A percentile compares a stretch with the other conserved stretches of the same genome.
Conservation (phyloP, 2,888 invertebrate genomes). For the Thysanoteuthis rhombus region DNA sequence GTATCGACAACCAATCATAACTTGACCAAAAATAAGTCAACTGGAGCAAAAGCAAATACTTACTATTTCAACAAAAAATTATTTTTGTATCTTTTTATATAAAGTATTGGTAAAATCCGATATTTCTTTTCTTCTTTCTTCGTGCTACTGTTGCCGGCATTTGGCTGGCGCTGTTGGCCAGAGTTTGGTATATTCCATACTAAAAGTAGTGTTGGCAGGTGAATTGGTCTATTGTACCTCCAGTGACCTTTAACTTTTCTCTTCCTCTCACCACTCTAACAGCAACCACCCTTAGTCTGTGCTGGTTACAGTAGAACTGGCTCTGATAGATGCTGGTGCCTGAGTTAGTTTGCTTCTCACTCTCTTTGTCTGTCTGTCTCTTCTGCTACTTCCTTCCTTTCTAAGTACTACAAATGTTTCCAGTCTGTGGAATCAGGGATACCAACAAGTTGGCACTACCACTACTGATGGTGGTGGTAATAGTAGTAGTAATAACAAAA, state of each 20-base stretch:
- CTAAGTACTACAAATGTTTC: neutral
- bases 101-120: neutral
- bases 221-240: neutral
- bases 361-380: slow-evolving; percentile 16
- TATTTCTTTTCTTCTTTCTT: neutral
- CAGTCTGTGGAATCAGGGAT: slow-evolving; percentile 12
- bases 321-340: neutral
- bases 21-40: neutral
- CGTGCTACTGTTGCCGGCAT: neutral
- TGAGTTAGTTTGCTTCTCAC: neutral
- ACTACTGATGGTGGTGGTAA: neutral
- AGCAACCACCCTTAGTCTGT: neutral
- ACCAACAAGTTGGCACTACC: neutral
- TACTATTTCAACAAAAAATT: neutral
- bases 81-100: neutral
- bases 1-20: neutral
- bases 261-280: neutral
- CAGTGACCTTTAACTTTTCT: neutral
- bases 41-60: neutral
- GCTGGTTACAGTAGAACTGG: neutral
- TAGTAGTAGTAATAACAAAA: neutral
- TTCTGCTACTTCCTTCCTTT: neutral
- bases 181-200: neutral
- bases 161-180: neutral
- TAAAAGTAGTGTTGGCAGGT: neutral